Evolutionary conservation across 2,888 invertebrate genomes (phyloP), one percentile per base, ranked within the genome.

Genomic region (Melieria crassipennis): DNA sequence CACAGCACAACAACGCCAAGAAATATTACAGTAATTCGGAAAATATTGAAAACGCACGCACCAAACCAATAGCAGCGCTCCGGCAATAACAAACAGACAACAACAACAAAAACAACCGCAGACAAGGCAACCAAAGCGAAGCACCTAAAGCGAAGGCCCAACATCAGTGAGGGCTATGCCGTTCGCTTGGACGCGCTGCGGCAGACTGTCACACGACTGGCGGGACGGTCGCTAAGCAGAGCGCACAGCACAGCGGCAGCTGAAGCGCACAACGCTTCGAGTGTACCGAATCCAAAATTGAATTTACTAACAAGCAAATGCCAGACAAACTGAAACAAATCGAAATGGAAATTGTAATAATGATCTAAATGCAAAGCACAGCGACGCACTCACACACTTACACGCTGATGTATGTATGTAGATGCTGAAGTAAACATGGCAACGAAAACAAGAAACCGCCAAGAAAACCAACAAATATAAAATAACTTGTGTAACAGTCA

Each of bases 301-400:
- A 66, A 66, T 66, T 66, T 66, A 66, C 57, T 57, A 66, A 11
- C 57, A 66, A 65, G 55, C 65, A 65, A 65, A 65, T 65, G 64
- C 55, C 56, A 65, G 57, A 56, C 46, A 66, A 66, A 66, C 57
- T 58, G 57, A 66, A 66, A 58, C 66, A 66, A 66, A 66, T 66
- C 57, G 58, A 66, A 58, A 66, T 57, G 16, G 66, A 58, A 66
- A 66, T 66, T 7, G 48, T 6, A 57, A 58, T 57, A 57, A 46
- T 9, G 50, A 30, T 30, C 30, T 30, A 30, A 30, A 30, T 30
- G 30, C 30, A 30, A 30, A 30, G 30, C 30, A 30, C 30, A 30
- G 30, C 30, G 30, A 30, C 30, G 30, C 30, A 30, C 30, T 30
- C 30, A 30, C 30, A 30, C 30, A 30, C 30, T 30, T 30, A 30